These are phyloP conservation scores for Otus scops DNA, from an alignment of 2,797 vertebrate genomes.

Conservation along the genomic window DNA sequence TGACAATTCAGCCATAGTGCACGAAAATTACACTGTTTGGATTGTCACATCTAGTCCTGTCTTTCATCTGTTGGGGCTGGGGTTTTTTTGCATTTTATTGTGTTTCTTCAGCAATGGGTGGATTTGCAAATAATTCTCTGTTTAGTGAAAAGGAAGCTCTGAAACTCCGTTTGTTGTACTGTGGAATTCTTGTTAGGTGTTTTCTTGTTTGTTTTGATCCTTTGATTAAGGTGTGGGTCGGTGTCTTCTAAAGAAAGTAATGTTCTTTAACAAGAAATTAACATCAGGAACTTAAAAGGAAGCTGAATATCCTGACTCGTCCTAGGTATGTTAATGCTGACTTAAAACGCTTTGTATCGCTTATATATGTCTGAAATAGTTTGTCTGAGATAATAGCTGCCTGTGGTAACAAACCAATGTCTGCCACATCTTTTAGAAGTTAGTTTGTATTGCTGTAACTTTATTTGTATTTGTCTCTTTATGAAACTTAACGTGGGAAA, in stretches of 20 bases:
- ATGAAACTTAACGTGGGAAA: background rate
- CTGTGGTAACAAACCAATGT: background rate
- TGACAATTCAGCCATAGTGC: rapidly evolving
- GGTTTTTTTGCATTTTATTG: rapidly evolving
- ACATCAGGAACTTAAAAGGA: slow-evolving; percentile 91
- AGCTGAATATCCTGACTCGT: slow-evolving; percentile 84
- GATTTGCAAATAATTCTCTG: background rate
- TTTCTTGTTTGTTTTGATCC: background rate
- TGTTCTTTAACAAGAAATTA: slow-evolving; percentile 80
- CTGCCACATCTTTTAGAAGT: background rate
- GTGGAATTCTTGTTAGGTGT: background rate
- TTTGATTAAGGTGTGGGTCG: background rate
- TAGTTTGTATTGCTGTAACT: background rate
- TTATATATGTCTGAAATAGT: background rate
- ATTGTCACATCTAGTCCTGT: background rate
- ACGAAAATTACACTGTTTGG: rapidly evolving
- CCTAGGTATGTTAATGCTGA: slow-evolving; percentile 82
- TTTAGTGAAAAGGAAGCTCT: background rate
- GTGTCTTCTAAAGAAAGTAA: background rate
- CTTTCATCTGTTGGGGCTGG: rapidly evolving
- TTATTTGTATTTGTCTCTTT: background rate
- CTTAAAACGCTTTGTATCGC: background rate
- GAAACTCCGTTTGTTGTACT: rapidly evolving
- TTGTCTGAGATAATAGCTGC: background rate
- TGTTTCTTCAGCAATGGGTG: background rate